A percentile compares a stretch with the other conserved stretches of the same genome.
These are phyloP conservation scores for Eleginops maclovinus DNA, from an alignment of 2,113 vertebrate genomes.

Conservation along the genomic window DNA sequence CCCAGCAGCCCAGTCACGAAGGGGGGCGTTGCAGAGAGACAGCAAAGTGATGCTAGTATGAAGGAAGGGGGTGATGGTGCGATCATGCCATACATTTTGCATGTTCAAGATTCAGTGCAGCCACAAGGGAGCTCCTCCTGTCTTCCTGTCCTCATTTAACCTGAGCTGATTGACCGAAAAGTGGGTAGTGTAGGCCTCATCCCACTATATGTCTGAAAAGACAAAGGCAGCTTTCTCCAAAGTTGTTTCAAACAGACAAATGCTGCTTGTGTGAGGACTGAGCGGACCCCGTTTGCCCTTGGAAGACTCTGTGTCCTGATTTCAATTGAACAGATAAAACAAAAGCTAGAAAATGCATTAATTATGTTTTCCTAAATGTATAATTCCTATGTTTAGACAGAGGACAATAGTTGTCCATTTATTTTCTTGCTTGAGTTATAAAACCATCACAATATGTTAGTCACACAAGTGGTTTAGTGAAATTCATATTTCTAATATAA, in stretches of 20 bases:
- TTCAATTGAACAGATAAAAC: no score
- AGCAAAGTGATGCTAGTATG: not conserved
- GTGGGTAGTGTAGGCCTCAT: not conserved
- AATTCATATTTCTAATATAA: no score
- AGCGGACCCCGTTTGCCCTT: not conserved
- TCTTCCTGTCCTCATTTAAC: constrained; percentile 47
- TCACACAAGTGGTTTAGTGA: not conserved
- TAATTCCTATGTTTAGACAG: no score
- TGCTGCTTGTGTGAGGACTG: not conserved
- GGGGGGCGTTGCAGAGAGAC: constrained; percentile 29
- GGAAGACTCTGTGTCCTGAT: not conserved
- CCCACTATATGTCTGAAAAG: constrained; percentile 4
- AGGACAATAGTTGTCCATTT: not conserved
- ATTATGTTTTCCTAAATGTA: no score
- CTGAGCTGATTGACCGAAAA: not conserved
- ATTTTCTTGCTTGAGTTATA: not conserved
- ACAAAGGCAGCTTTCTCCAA: constrained; percentile 16
- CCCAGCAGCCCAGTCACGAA: constrained; percentile 53
- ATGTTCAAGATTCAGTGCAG: constrained; percentile 35
- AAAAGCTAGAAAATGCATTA: no score
- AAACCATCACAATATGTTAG: not conserved
- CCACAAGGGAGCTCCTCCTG: constrained; percentile 17
- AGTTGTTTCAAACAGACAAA: constrained; percentile 4
- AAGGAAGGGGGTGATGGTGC: not conserved
- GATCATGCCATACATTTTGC: constrained; percentile 56